phyloP scores from a whole-genome alignment of 2,888 invertebrate genomes.

The Drosophila infuscata region DNA sequence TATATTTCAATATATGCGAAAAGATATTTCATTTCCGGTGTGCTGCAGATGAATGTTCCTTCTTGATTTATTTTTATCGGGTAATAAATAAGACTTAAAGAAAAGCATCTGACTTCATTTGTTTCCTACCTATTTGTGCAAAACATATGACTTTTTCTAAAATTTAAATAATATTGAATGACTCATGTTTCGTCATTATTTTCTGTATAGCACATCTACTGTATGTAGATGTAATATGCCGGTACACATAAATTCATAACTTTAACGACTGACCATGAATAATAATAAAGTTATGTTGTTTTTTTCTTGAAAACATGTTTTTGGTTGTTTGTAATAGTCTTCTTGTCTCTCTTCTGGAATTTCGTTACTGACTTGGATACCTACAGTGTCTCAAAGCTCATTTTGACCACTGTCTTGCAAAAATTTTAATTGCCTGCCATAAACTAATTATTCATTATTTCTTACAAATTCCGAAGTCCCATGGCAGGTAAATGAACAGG shows the following conservation, averaged over 20 bases:
- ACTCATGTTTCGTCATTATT: neutral
- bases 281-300: constrained; percentile 19
- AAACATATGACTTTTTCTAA: neutral
- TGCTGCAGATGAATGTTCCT: neutral
- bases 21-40: neutral
- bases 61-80: neutral
- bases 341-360: constrained; percentile 9
- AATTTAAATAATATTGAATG: neutral
- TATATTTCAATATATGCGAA: neutral
- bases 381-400: neutral
- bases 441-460: no score
- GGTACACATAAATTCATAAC: constrained; percentile 10
- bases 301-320: constrained; percentile 37
- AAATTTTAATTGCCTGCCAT: no score
- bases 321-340: neutral
- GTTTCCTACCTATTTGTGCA: neutral
- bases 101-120: neutral
- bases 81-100: neutral
- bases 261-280: constrained; percentile 12
- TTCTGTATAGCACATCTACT: neutral
- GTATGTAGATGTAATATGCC: constrained; percentile 28
- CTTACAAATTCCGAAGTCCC: no score
- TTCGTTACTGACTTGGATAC: neutral
- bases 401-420: no score
- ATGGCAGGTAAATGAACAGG: no score